Conservation (phyloP, 2,888 invertebrate genomes). For the Caenorhabditis afra region DNA sequence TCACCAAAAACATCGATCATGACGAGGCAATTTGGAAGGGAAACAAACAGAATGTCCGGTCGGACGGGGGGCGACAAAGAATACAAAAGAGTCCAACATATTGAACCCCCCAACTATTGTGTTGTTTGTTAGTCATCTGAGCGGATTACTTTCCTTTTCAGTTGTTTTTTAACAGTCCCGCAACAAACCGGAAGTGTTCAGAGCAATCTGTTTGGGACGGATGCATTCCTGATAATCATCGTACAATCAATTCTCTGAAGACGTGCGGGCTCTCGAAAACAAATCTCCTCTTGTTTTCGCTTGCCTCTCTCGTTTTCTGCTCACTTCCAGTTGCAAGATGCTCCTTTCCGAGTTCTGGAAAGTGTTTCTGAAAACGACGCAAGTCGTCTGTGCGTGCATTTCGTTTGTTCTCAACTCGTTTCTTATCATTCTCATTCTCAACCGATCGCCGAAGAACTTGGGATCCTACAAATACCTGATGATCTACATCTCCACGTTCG, state of each 20-base stretch:
- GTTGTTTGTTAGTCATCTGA: not conserved
- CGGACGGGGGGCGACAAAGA: not conserved
- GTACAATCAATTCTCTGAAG: no score
- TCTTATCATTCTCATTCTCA: slow-evolving; percentile 17
- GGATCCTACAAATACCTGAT: slow-evolving; percentile 14
- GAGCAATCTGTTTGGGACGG: no score
- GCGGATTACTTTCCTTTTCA: not conserved
- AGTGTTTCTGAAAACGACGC: not conserved
- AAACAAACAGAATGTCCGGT: slow-evolving; percentile 13
- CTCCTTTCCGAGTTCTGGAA: not conserved
- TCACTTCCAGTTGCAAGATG: not conserved
- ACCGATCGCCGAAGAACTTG: slow-evolving; percentile 1
- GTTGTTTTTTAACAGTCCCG: no score
- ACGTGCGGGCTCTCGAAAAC: no score
- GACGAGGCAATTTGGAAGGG: slow-evolving; percentile 20
- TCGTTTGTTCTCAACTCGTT: slow-evolving; percentile 2
- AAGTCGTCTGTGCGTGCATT: not conserved
- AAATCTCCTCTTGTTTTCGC: no score
- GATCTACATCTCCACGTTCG: slow-evolving; percentile 24
- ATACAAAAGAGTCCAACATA: slow-evolving; percentile 13
- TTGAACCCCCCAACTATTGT: slow-evolving; percentile 13
- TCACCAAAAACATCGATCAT: slow-evolving; percentile 34
- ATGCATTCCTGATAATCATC: no score
- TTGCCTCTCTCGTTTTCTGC: not conserved
- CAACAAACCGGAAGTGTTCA: no score